phyloP scores from a whole-genome alignment of 30 jellyfish, hydroid and myxozoan genomes.

The Clytia hemisphaerica region DNA sequence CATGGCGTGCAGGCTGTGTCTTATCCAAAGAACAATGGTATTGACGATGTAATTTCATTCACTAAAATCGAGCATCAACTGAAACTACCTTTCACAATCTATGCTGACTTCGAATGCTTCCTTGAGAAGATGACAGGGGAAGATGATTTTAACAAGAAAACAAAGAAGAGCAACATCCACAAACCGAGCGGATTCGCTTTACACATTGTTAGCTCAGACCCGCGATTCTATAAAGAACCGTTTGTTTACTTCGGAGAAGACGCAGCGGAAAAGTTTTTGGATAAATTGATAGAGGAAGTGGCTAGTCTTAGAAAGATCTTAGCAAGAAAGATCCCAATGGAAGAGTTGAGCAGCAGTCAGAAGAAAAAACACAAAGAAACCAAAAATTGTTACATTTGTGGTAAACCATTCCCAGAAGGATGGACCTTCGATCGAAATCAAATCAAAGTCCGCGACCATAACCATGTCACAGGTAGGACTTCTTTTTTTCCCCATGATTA shows the following conservation, averaged over 20 bases:
- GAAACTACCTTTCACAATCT: background rate
- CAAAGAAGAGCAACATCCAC: no score
- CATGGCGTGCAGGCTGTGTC: background rate
- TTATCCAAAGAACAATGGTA: background rate
- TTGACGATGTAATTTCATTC: background rate
- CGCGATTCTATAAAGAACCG: background rate
- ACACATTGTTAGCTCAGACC: background rate
- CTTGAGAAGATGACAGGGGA: no score
- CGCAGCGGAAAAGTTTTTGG: background rate
- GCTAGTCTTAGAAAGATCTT: background rate
- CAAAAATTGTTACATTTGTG: conserved; percentile 19
- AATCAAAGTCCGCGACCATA: conserved; percentile 25
- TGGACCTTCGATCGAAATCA: background rate
- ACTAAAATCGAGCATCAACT: background rate
- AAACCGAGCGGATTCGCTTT: background rate
- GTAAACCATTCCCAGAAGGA: conserved; percentile 2
- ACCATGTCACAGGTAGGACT: conserved; percentile 43
- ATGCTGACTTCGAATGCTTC: background rate
- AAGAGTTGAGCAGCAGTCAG: background rate
- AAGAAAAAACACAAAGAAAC: background rate
- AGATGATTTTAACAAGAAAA: no score
- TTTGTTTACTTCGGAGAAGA: background rate
- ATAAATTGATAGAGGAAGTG: background rate
- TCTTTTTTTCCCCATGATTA: no score
- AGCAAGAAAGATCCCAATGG: background rate